Conservation (phyloP, 2,888 invertebrate genomes). For the Alloplasta piceator region DNA sequence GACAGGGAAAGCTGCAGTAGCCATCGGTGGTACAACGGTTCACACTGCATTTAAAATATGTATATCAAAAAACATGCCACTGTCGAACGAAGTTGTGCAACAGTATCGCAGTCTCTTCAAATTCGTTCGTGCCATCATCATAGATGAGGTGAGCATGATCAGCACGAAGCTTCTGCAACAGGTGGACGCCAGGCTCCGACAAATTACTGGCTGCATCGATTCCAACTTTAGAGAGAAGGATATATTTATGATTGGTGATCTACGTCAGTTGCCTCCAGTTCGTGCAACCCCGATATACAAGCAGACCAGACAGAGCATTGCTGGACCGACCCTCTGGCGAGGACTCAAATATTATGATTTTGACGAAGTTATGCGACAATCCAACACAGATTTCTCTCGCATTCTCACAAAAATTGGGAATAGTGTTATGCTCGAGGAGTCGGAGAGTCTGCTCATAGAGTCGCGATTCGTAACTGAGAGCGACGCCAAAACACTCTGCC, state of each 20-base stretch:
- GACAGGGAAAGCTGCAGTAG: no score
- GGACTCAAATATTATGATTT: slow-evolving; percentile 74
- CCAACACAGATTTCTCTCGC: slow-evolving; percentile 61
- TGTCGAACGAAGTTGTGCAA: no score
- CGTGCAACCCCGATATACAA: slow-evolving; percentile 72
- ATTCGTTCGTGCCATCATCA: no score
- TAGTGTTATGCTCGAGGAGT: slow-evolving; percentile 65
- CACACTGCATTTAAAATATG: no score
- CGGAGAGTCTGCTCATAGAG: slow-evolving; percentile 70
- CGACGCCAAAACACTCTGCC: slow-evolving; percentile 69
- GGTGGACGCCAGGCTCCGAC: no score
- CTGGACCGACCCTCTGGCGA: slow-evolving; percentile 75
- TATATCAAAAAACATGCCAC: no score
- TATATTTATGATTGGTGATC: slow-evolving; percentile 78
- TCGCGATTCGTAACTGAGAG: slow-evolving; percentile 69
- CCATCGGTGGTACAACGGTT: no score
- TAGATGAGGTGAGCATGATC: no score
- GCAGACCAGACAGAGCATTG: slow-evolving; percentile 10
- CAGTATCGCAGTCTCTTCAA: no score
- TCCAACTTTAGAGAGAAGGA: slow-evolving; percentile 76
- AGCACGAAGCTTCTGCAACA: no score
- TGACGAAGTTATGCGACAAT: slow-evolving; percentile 76
- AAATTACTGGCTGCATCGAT: slow-evolving; percentile 59
- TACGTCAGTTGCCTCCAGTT: slow-evolving; percentile 78
- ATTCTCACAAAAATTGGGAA: slow-evolving; percentile 63